Conservation (phyloP, 2,888 invertebrate genomes). For the Eudemis profundana region DNA sequence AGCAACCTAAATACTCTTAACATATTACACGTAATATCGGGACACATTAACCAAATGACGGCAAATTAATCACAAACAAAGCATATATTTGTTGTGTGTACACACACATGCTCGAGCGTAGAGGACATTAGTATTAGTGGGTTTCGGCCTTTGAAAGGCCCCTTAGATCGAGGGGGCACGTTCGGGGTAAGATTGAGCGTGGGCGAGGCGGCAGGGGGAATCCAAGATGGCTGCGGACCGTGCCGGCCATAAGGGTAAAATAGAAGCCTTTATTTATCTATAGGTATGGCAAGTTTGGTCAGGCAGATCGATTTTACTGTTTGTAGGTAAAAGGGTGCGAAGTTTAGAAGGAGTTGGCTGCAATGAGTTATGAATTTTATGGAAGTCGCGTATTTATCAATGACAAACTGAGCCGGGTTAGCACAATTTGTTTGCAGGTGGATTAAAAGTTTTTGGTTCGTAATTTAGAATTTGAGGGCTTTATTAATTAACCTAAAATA, state of each 20-base stretch:
- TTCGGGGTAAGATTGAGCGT: conserved; percentile 82
- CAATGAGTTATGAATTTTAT: conserved; percentile 21
- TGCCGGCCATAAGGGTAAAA: conserved; percentile 85
- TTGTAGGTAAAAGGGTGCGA: conserved; percentile 9
- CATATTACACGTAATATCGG: conserved; percentile 29
- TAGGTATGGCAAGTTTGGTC: conserved; percentile 76
- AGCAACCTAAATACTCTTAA: background rate
- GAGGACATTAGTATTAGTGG: conserved; percentile 84
- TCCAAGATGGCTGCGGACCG: conserved; percentile 83
- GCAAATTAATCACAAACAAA: conserved; percentile 43
- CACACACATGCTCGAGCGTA: conserved; percentile 56
- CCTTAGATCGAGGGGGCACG: conserved; percentile 81
- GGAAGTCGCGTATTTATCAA: conserved; percentile 25
- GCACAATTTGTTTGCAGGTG: background rate
- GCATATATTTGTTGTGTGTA: conserved; percentile 40
- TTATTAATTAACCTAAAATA: too few species aligned
- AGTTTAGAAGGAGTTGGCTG: conserved; percentile 28
- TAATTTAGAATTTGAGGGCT: background rate
- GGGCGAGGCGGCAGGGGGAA: conserved; percentile 71
- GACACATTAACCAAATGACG: conserved; percentile 32
- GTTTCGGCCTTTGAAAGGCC: conserved; percentile 83
- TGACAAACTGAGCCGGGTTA: conserved; percentile 24
- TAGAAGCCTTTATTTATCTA: conserved; percentile 76
- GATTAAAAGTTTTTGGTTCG: conserved; percentile 3
- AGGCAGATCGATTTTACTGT: conserved; percentile 63